Percentiles rank a stretch among this genome's conserved stretches.
These are phyloP conservation scores for Willowsia nigromaculata DNA, from an alignment of 2,888 invertebrate species.

Conservation along the genomic window DNA sequence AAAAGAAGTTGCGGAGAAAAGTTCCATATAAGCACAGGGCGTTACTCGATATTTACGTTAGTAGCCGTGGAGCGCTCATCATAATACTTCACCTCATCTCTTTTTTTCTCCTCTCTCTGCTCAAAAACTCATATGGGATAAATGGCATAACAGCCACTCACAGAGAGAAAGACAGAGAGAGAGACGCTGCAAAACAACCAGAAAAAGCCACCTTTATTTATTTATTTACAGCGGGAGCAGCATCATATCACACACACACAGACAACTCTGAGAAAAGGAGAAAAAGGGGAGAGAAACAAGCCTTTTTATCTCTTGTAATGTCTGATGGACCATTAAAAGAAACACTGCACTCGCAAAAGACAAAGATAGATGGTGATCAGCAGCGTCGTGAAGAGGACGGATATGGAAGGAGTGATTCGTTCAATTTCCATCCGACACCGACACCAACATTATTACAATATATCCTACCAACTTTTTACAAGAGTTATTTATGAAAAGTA, in stretches of 20 bases:
- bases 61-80: conserved; percentile 55
- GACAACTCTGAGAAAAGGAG: neutral
- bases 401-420: neutral
- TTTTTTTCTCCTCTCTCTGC: too few relatives aligned
- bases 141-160: conserved; percentile 18
- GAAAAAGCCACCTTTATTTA: conserved; percentile 58
- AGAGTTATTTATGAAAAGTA: too few relatives aligned
- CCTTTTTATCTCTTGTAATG: conserved; percentile 49
- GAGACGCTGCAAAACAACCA: conserved; percentile 13
- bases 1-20: conserved; percentile 64
- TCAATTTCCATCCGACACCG: neutral
- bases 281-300: conserved; percentile 4
- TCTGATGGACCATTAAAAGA: conserved; percentile 53
- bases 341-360: conserved; percentile 51
- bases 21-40: conserved; percentile 70
- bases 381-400: too few relatives aligned
- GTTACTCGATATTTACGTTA: conserved; percentile 67
- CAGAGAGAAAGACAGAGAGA: conserved; percentile 6
- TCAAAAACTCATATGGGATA: conserved; percentile 28
- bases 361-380: conserved; percentile 29
- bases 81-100: conserved; percentile 41
- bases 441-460: too few relatives aligned
- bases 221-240: conserved; percentile 54
- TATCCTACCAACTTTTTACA: too few relatives aligned
- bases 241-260: conserved; percentile 17